Evolutionary conservation across 2,113 vertebrate genomes (phyloP).

Genomic region (Notarius lentiginosus): DNA sequence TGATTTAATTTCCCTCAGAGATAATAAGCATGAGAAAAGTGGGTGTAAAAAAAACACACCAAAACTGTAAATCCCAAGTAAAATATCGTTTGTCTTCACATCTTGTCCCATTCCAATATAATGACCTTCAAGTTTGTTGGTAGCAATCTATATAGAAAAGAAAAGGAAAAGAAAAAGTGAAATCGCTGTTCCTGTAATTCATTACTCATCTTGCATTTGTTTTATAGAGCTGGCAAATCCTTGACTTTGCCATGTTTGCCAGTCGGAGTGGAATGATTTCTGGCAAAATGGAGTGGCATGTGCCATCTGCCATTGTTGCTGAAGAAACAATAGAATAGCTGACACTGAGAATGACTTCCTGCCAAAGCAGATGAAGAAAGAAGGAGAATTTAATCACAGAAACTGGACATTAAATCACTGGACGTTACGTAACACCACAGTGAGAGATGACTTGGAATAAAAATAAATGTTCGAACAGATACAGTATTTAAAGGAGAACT

Average conservation of each 20-base stretch:
- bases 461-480: background rate
- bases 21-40: background rate
- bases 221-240: background rate
- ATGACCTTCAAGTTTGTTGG: background rate
- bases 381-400: background rate
- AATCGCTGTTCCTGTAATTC: background rate
- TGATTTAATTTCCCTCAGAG: background rate
- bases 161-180: too few relatives aligned
- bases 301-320: conserved; percentile 12
- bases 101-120: background rate
- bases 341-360: conserved; percentile 26
- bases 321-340: conserved; percentile 30
- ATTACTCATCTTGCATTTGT: background rate
- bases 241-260: background rate
- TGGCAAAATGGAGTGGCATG: conserved; percentile 17
- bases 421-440: background rate
- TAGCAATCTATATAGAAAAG: too few relatives aligned
- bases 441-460: background rate
- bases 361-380: conserved; percentile 18
- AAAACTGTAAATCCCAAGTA: background rate
- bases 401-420: background rate
- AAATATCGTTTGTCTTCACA: background rate
- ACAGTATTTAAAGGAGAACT: too few relatives aligned
- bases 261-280: background rate
- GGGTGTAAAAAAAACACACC: background rate